Conservation (phyloP, 1,140 invertebrate species). For the Sycobia sp. region DNA sequence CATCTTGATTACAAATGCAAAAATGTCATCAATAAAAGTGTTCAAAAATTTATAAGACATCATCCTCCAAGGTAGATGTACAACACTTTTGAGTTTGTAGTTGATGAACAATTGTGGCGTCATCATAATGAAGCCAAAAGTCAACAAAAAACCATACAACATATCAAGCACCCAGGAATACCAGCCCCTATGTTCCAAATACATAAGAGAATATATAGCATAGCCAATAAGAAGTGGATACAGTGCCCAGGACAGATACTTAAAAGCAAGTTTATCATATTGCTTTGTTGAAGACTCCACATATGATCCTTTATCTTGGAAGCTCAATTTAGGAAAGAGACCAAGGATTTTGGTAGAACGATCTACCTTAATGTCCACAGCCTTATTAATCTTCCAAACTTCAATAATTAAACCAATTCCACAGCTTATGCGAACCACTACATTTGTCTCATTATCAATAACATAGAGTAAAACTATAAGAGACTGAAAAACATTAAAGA, state of each 20-base stretch:
- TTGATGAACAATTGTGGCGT: slow-evolving; percentile 99
- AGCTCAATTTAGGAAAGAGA: slow-evolving; percentile 79
- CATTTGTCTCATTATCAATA: slow-evolving; percentile 98
- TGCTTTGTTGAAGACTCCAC: slow-evolving; percentile 92
- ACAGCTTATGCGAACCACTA: slow-evolving; percentile 90
- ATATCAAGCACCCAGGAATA: slow-evolving; percentile 93
- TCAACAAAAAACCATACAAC: slow-evolving; percentile 97
- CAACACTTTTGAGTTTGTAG: slow-evolving; percentile 98
- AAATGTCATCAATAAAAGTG: slow-evolving; percentile 99
- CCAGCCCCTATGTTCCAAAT: slow-evolving; percentile 98
- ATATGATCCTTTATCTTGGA: slow-evolving; percentile 96
- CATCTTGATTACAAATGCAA: slow-evolving; percentile 99
- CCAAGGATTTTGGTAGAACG: slow-evolving; percentile 75
- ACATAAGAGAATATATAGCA: slow-evolving; percentile 94
- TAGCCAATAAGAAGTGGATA: slow-evolving; percentile 93
- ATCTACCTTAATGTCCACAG: slow-evolving; percentile 83
- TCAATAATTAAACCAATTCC: slow-evolving; percentile 96
- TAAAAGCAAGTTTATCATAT: slow-evolving; percentile 95
- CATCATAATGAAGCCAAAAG: slow-evolving; percentile 99
- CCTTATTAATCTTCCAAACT: slow-evolving; percentile 99
- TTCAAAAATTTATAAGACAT: slow-evolving; percentile 99
- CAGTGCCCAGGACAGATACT: slow-evolving; percentile 93
- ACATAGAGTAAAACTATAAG: slow-evolving; percentile 95
- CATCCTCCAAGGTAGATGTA: slow-evolving; percentile 99
- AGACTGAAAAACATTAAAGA: slow-evolving; percentile 98